Evolutionary conservation across 2,888 invertebrate species (phyloP), one percentile per base, ranked within the genome.

Genomic region (Onchidella celtica): DNA sequence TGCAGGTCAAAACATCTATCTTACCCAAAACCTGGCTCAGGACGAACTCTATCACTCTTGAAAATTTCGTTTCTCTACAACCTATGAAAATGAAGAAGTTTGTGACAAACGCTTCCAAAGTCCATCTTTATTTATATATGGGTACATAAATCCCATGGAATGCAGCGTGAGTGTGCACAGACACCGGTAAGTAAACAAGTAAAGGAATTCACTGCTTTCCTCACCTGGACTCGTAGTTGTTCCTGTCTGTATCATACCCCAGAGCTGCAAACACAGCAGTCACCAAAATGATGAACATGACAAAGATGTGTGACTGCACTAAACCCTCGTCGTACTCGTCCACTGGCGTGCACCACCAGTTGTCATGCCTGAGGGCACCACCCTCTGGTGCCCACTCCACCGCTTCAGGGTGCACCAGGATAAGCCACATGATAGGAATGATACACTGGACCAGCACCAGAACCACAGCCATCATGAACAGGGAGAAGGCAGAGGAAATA

Each of bases 341-440:
- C 4, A 85, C 83, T 0, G 91, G 90, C 61, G 89, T 87, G 66
- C 91, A 91, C 90, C 90, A 90, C 88, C 88, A 88, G 87, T 88
- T 88, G 75, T 91, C 90, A 69, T 91, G 88, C 9, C 81, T 61
- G 14, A 59, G 9, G 38, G 72, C 83, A 14, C 75, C 79, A 29
- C 86, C 9, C 79, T 65, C 9, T 36, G 11, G 38, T 74, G 84
- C 1, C 76, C 29, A 34, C 57, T 85, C 21, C 32, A 88, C 89
- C 29, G 92, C 92, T 21, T 90, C 87, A 0, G 94, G 93, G 0
- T 91, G 91, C 29, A 90, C 90, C 36, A 94, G 86, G 47, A 93
- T 90, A 9, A 94, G 88, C 94, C 94, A 94, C 61, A 93, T 92
- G 17, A 91, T 90, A 2, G 93, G 92, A 34, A 94, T 90, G 59